These are phyloP conservation scores for Oncorhynchus keta DNA, from an alignment of 2,113 vertebrate genomes.

Conservation along the genomic window DNA sequence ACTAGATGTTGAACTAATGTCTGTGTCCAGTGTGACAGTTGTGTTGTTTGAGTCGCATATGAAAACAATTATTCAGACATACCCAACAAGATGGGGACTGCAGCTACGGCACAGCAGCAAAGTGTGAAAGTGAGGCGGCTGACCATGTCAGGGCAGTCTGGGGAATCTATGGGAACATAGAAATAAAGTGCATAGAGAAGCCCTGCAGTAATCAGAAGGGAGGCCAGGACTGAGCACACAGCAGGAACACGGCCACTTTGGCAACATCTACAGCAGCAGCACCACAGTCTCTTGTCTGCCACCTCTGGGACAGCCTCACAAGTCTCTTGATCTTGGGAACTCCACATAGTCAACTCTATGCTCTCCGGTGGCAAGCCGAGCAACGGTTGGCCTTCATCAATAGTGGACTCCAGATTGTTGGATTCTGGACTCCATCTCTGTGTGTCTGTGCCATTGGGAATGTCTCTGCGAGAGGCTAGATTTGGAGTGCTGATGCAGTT, in stretches of 20 bases:
- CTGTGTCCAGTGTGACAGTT: no score
- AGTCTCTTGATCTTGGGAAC: constrained; percentile 41
- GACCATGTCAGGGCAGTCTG: constrained; percentile 59
- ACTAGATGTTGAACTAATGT: no score
- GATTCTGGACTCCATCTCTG: constrained; percentile 55
- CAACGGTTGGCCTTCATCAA: constrained; percentile 64
- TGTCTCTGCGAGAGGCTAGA: constrained; percentile 42
- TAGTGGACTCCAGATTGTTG: constrained; percentile 47
- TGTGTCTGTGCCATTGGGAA: constrained; percentile 54
- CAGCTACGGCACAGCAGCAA: constrained; percentile 69
- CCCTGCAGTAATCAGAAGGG: constrained; percentile 65
- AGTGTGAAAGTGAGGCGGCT: constrained; percentile 68
- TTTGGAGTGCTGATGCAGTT: constrained; percentile 45
- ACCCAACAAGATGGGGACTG: constrained; percentile 73
- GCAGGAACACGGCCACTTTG: constrained; percentile 59
- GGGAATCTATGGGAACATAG: constrained; percentile 66
- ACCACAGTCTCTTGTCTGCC: constrained; percentile 38
- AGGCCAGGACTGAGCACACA: constrained; percentile 62
- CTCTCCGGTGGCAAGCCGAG: constrained; percentile 58
- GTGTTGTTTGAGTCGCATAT: not conserved
- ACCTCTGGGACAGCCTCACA: constrained; percentile 20
- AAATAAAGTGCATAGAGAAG: constrained; percentile 72
- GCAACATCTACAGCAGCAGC: constrained; percentile 62
- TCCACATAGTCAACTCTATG: constrained; percentile 70
- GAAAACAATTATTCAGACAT: constrained; percentile 22